phyloP scores from a whole-genome alignment of 2,797 vertebrate species.

The Orientallactaga sibirica region DNA sequence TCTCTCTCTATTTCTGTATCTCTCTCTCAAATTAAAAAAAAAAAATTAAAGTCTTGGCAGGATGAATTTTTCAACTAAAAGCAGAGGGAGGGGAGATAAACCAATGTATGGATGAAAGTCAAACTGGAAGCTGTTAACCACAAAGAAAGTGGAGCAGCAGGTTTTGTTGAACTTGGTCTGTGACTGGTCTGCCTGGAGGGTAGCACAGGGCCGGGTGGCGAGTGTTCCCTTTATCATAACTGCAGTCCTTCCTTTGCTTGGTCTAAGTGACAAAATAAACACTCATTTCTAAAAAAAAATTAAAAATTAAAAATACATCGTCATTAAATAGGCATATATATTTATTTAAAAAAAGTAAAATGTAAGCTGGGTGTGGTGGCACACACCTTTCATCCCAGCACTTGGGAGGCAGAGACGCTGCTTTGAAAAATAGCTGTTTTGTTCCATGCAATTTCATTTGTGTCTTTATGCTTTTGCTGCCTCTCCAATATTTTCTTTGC shows the following conservation, averaged over 20 bases:
- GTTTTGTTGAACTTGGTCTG: constrained; percentile 13
- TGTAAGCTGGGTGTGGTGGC: no score
- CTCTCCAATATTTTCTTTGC: no score
- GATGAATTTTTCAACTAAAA: constrained; percentile 39
- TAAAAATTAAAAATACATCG: no score
- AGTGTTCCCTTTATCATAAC: constrained; percentile 51
- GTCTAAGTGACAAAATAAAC: constrained; percentile 64
- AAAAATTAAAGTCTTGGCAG: neutral
- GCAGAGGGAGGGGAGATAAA: neutral
- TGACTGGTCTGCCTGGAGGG: constrained; percentile 38
- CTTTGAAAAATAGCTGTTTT: no score
- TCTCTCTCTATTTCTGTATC: no score
- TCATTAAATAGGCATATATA: no score
- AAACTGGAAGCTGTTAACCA: constrained; percentile 50
- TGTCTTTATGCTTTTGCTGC: neutral
- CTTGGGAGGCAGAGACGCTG: neutral
- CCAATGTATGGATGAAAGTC: constrained; percentile 22
- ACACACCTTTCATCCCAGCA: no score
- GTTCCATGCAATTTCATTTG: neutral
- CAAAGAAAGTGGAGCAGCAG: neutral
- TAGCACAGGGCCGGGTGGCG: neutral
- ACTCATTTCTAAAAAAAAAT: constrained; percentile 82
- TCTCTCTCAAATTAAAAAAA: no score
- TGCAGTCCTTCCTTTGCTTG: constrained; percentile 13
- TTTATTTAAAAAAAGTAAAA: no score